Percentiles rank a stretch among this genome's conserved stretches.
These are phyloP conservation scores for Limnephilus marmoratus DNA, from an alignment of 2,888 invertebrate species.

Conservation along the genomic window DNA sequence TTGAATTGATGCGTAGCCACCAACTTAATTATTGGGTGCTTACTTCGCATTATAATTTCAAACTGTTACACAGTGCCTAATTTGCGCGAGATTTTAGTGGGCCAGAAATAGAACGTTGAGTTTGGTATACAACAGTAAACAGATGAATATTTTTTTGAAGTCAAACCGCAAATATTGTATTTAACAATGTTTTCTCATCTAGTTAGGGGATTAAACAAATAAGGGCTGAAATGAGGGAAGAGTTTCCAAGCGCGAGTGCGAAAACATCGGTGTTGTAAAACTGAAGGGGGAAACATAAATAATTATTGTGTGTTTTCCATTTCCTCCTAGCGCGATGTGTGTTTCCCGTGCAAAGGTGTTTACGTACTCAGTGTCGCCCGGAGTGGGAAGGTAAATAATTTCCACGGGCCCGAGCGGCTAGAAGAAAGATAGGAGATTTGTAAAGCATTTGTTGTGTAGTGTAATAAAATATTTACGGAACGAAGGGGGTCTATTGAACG, in stretches of 20 bases:
- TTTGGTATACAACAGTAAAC: background rate
- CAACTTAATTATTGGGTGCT: too few species aligned
- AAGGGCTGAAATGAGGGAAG: conserved; percentile 15
- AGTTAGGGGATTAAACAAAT: background rate
- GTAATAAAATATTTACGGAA: conserved; percentile 40
- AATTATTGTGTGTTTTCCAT: conserved; percentile 19
- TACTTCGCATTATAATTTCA: too few species aligned
- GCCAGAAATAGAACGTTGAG: background rate
- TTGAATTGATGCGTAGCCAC: too few species aligned
- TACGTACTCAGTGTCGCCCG: background rate
- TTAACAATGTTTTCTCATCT: background rate
- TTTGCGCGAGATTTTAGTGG: background rate
- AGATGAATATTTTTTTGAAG: background rate
- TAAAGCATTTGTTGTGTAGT: conserved; percentile 26
- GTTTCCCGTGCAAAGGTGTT: background rate
- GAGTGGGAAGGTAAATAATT: conserved; percentile 28
- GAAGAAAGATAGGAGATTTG: conserved; percentile 16
- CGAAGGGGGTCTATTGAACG: conserved; percentile 17
- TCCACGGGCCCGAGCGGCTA: background rate
- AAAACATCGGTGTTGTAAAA: conserved; percentile 8
- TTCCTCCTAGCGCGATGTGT: background rate
- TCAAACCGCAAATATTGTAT: background rate
- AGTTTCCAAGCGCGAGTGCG: background rate
- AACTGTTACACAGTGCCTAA: background rate
- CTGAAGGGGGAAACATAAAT: conserved; percentile 15